Evolutionary conservation across 2,113 vertebrate species (phyloP).

Genomic region (Poeciliopsis retropinna): DNA sequence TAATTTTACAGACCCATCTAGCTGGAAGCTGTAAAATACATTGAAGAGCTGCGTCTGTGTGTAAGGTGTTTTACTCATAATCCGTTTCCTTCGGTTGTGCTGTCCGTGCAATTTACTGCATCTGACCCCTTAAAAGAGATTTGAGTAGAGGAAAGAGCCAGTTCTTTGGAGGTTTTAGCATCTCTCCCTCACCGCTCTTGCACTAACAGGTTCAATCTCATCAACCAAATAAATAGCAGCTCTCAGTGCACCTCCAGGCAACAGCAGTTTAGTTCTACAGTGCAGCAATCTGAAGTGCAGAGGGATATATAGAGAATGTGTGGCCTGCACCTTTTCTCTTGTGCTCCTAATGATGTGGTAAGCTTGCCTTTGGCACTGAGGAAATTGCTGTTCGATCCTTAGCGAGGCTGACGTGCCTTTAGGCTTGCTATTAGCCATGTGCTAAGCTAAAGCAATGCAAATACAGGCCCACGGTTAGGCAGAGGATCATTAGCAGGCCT

Average conservation of each 20-base stretch:
- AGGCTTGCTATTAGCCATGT: conserved; percentile 74
- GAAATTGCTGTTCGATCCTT: conserved; percentile 78
- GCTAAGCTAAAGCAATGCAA: conserved; percentile 80
- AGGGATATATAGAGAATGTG: conserved; percentile 47
- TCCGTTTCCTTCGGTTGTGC: conserved; percentile 45
- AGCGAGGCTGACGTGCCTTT: conserved; percentile 51
- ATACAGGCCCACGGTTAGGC: conserved; percentile 66
- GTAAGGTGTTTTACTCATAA: conserved; percentile 51
- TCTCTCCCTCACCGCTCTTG: conserved; percentile 28
- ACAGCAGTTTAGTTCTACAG: conserved; percentile 42
- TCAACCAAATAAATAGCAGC: conserved; percentile 75
- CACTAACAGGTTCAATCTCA: conserved; percentile 64
- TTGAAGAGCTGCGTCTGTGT: conserved; percentile 12
- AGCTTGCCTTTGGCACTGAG: conserved; percentile 58
- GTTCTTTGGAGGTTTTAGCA: conserved; percentile 26
- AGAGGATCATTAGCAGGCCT: conserved; percentile 68
- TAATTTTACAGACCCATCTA: too few species aligned
- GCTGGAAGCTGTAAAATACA: too few species aligned
- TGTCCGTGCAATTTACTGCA: conserved; percentile 34
- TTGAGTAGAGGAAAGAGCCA: conserved; percentile 21
- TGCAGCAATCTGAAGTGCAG: conserved; percentile 26
- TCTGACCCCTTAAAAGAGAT: conserved; percentile 46
- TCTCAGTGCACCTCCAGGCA: conserved; percentile 54
- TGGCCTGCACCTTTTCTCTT: conserved; percentile 47
- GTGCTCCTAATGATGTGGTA: conserved; percentile 61